A percentile compares a stretch with the other conserved stretches of the same genome.
phyloP scores from a whole-genome alignment of 2,113 vertebrate species.

The Eolophus roseicapilla region DNA sequence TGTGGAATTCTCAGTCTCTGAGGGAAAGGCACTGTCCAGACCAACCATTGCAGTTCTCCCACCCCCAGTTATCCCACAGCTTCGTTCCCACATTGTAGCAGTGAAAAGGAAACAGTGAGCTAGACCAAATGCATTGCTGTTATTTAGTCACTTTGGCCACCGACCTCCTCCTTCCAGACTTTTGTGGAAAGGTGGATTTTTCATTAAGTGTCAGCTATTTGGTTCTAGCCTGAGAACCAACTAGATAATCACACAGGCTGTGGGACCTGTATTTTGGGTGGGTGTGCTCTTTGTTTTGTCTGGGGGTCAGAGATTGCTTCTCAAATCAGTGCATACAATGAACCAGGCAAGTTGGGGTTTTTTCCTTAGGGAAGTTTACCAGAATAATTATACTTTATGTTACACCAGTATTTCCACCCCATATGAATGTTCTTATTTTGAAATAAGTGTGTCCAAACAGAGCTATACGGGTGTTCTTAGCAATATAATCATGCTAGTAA shows the following conservation, averaged over 20 bases:
- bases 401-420: not conserved
- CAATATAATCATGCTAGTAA: not conserved
- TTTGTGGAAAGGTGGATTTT: constrained; percentile 37
- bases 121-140: constrained; percentile 15
- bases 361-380: not conserved
- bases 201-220: constrained; percentile 1
- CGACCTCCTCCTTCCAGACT: not conserved
- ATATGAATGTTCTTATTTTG: not conserved
- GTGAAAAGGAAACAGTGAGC: not conserved
- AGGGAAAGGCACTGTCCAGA: constrained; percentile 6
- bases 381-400: not conserved
- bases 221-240: not conserved
- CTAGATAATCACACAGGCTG: not conserved
- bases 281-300: not conserved
- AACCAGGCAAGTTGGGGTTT: not conserved
- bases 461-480: not conserved
- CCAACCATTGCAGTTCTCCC: constrained; percentile 17
- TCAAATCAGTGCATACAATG: not conserved
- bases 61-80: constrained; percentile 68
- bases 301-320: not conserved
- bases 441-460: not conserved
- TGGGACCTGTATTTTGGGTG: not conserved
- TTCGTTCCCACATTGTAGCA: constrained; percentile 33
- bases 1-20: not conserved
- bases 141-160: not conserved